phyloP scores from a whole-genome alignment of 2,797 vertebrate species.

The Pipistrellus pipistrellus region DNA sequence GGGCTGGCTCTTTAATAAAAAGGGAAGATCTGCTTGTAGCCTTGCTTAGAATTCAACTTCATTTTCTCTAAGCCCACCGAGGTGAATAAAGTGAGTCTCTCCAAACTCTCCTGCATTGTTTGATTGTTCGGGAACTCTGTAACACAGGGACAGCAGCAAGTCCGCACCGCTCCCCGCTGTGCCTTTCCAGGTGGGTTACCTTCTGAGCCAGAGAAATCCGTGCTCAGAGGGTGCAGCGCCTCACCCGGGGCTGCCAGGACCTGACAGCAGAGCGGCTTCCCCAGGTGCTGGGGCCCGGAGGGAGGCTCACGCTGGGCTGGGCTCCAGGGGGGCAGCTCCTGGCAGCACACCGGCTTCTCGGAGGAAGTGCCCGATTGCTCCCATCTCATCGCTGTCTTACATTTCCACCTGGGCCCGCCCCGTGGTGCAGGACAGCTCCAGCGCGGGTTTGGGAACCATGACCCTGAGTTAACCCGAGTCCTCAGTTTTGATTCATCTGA shows the following conservation, averaged over 20 bases:
- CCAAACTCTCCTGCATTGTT: no score
- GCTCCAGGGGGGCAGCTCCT: not conserved
- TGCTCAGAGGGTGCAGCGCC: not conserved
- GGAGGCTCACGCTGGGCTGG: not conserved
- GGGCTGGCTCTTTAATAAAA: no score
- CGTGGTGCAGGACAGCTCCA: not conserved
- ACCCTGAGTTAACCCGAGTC: not conserved
- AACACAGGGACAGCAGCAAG: not conserved
- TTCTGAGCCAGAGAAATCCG: not conserved
- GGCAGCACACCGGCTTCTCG: not conserved
- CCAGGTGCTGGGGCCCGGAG: not conserved
- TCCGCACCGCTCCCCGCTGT: not conserved
- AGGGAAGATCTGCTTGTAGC: no score
- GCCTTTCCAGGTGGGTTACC: not conserved
- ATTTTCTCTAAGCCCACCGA: no score
- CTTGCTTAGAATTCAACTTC: no score
- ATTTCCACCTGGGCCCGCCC: not conserved
- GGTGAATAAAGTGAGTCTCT: no score
- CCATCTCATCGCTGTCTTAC: not conserved
- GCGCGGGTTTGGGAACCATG: accelerated
- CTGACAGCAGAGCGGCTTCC: not conserved
- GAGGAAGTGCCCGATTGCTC: not conserved
- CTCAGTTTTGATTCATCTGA: not conserved
- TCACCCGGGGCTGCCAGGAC: not conserved
- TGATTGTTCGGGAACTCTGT: no score